Percentiles rank a stretch among this genome's conserved stretches.
Conservation (phyloP, 2,113 vertebrate species). For the Seriola quinqueradiata region DNA sequence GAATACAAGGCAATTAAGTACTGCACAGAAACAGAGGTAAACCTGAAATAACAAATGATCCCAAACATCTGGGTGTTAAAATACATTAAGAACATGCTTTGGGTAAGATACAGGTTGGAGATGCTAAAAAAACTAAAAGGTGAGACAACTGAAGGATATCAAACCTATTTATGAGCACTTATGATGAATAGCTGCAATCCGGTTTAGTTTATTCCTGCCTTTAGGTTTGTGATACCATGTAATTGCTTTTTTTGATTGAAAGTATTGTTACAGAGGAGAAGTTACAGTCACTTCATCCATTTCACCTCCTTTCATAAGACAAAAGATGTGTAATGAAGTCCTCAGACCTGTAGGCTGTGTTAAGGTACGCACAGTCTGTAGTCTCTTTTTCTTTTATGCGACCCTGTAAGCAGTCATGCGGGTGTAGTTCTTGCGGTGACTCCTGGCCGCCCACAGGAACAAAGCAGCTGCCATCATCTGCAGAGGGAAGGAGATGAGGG, state of each 20-base stretch:
- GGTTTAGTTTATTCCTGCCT: slow-evolving; percentile 15
- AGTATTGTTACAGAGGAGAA: slow-evolving; percentile 7
- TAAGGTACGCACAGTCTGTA: not conserved
- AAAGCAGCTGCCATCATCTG: slow-evolving; percentile 97
- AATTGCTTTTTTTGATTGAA: not conserved
- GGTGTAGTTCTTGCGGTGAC: slow-evolving; percentile 93
- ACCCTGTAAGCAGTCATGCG: slow-evolving; percentile 93
- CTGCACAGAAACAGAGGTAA: slow-evolving; percentile 23
- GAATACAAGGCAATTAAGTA: slow-evolving; percentile 62
- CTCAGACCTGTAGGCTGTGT: slow-evolving; percentile 18
- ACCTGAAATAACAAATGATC: slow-evolving; percentile 30
- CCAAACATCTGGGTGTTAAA: slow-evolving; percentile 6
- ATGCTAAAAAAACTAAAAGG: slow-evolving; percentile 18
- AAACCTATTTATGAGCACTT: slow-evolving; percentile 39
- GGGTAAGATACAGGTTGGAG: slow-evolving; percentile 15
- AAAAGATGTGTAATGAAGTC: not conserved
- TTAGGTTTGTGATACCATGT: slow-evolving; percentile 6
- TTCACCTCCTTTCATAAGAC: not conserved
- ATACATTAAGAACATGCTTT: slow-evolving; percentile 30
- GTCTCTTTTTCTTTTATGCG: slow-evolving; percentile 73
- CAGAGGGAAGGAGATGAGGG: slow-evolving; percentile 93
- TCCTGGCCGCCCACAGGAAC: slow-evolving; percentile 95
- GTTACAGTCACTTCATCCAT: not conserved
- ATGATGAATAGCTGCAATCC: slow-evolving; percentile 41
- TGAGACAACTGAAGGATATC: slow-evolving; percentile 21